Conservation (phyloP, 2,888 invertebrate species). For the Geotrupes spiniger region DNA sequence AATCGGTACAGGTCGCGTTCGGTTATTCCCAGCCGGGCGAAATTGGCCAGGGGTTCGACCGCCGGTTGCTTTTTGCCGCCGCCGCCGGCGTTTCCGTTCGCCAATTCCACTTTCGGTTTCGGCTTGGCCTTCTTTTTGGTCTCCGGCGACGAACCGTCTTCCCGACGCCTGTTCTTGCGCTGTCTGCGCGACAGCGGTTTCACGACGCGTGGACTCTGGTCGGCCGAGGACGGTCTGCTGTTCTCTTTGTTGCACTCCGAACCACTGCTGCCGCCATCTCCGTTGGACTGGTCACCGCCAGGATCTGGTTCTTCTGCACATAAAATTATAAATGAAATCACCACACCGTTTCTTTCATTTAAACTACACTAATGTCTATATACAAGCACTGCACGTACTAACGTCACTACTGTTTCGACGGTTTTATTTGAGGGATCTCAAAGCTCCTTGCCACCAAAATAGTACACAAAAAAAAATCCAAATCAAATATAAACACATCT, state of each 20-base stretch:
- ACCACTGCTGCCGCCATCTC: constrained; percentile 35
- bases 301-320: constrained; percentile 51
- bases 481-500: too few species aligned
- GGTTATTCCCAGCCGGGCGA: constrained; percentile 48
- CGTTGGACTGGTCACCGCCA: constrained; percentile 35
- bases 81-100: background rate
- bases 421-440: too few species aligned
- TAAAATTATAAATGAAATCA: constrained; percentile 28
- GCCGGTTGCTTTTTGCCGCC: background rate
- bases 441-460: too few species aligned
- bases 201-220: constrained; percentile 50
- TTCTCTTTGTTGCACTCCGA: constrained; percentile 40
- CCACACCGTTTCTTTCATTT: too few species aligned
- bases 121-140: constrained; percentile 34
- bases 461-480: too few species aligned
- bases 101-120: constrained; percentile 15
- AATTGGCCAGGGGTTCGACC: constrained; percentile 48
- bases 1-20: constrained; percentile 58
- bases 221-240: constrained; percentile 49
- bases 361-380: too few species aligned
- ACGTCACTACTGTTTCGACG: too few species aligned
- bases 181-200: constrained; percentile 56
- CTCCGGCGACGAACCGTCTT: constrained; percentile 35
- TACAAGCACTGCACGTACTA: too few species aligned
- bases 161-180: constrained; percentile 52